These are phyloP conservation scores for Batillaria attramentaria DNA, from an alignment of 1,140 invertebrate genomes.

Conservation along the genomic window DNA sequence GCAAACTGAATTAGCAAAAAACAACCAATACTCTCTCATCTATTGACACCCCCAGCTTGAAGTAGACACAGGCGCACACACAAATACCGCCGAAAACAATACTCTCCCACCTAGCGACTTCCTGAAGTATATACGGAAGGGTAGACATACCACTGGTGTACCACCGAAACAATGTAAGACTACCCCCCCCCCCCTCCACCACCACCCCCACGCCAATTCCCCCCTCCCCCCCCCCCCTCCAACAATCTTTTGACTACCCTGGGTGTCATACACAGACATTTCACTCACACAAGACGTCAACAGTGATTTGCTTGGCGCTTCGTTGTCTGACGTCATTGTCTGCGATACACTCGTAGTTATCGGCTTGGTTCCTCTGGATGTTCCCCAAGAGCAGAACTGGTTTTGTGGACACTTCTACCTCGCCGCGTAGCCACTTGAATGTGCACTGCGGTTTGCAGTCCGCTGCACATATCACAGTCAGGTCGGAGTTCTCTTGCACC, in stretches of 20 bases:
- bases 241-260: not conserved
- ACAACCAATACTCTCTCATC: too few species aligned
- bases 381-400: conserved; percentile 9
- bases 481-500: conserved; percentile 21
- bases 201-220: too few species aligned
- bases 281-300: conserved; percentile 31
- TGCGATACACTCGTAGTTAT: conserved; percentile 20
- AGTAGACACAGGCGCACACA: too few species aligned
- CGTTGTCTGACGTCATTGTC: conserved; percentile 16
- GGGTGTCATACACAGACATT: not conserved
- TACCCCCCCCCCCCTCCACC: too few species aligned
- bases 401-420: not conserved
- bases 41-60: too few species aligned
- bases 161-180: too few species aligned
- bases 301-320: not conserved
- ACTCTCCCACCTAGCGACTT: too few species aligned
- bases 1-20: too few species aligned
- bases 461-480: conserved; percentile 25
- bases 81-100: too few species aligned
- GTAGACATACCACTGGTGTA: too few species aligned
- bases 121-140: too few species aligned
- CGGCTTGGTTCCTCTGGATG: conserved; percentile 23
- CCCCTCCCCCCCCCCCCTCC: too few species aligned
- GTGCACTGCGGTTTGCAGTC: conserved; percentile 31
- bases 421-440: conserved; percentile 21